Percentiles rank a stretch among this genome's conserved stretches.
Conservation (phyloP, 2,888 invertebrate genomes). For the Orchesella flavescens region DNA sequence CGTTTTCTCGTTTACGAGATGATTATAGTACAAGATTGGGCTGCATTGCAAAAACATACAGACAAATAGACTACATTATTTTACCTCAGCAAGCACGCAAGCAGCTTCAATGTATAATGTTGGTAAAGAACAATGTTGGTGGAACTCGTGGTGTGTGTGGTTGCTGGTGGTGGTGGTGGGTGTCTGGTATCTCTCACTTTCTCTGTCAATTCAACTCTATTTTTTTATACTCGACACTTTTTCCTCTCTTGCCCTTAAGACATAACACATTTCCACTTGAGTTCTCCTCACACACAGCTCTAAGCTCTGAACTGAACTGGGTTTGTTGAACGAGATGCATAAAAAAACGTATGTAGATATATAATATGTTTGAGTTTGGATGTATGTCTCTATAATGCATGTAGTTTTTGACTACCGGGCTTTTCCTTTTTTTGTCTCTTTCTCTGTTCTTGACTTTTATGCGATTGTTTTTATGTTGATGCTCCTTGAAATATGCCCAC, state of each 20-base stretch:
- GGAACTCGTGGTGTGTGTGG: too few relatives aligned
- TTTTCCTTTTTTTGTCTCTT: neutral
- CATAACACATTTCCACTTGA: slow-evolving; percentile 39
- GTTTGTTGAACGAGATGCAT: neutral
- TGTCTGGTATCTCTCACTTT: slow-evolving; percentile 31
- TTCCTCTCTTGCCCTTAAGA: slow-evolving; percentile 39
- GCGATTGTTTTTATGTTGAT: neutral
- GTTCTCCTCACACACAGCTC: neutral
- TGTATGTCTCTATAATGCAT: too few relatives aligned
- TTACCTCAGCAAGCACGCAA: neutral
- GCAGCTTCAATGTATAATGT: neutral
- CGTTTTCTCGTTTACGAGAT: slow-evolving; percentile 5
- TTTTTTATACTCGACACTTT: slow-evolving; percentile 24
- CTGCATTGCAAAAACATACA: slow-evolving; percentile 1
- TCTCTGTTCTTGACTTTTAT: slow-evolving; percentile 5
- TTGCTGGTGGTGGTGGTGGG: neutral
- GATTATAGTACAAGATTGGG: neutral
- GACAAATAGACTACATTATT: neutral
- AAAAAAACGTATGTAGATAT: too few relatives aligned
- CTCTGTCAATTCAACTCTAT: slow-evolving; percentile 24
- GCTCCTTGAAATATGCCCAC: neutral
- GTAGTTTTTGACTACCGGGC: too few relatives aligned
- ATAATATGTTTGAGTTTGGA: too few relatives aligned
- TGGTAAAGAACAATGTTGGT: neutral
- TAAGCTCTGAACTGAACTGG: slow-evolving; percentile 1